Percentiles rank a stretch among this genome's conserved stretches.
Evolutionary conservation across 2,797 vertebrate genomes (phyloP).

Genomic region (Chrysolophus pictus): DNA sequence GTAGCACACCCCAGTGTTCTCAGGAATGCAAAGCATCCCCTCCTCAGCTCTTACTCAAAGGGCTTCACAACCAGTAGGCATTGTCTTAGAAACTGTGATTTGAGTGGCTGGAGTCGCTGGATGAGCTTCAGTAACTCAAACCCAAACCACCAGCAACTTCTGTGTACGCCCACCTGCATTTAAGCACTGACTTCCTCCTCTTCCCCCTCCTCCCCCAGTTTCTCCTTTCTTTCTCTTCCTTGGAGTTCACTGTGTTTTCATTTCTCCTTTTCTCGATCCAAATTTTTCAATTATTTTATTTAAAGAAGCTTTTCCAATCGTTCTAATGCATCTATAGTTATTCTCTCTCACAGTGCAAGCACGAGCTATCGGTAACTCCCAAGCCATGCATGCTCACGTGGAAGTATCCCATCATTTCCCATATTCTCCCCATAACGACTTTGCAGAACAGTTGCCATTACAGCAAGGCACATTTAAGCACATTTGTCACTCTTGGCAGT

Average conservation of each 20-base stretch:
- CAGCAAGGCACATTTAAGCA: not conserved
- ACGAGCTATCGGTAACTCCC: not conserved
- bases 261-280: not conserved
- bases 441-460: not conserved
- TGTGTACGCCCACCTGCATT: not conserved
- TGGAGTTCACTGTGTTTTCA: not conserved
- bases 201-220: not conserved
- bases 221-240: not conserved
- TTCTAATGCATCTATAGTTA: not conserved
- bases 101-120: not conserved
- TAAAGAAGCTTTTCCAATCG: not conserved
- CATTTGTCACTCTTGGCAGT: not conserved
- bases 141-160: not conserved
- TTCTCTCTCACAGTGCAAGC: not conserved
- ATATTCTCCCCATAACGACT: not conserved
- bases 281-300: not conserved
- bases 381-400: fast-evolving
- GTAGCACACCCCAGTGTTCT: not conserved
- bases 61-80: not conserved
- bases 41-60: not conserved
- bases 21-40: not conserved
- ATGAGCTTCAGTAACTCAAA: not conserved
- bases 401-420: not conserved
- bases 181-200: not conserved
- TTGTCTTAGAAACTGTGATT: not conserved